A percentile compares a stretch with the other conserved stretches of the same genome.
Evolutionary conservation across 2,797 vertebrate genomes (phyloP).

Genomic region (Sebastes nivosus): DNA sequence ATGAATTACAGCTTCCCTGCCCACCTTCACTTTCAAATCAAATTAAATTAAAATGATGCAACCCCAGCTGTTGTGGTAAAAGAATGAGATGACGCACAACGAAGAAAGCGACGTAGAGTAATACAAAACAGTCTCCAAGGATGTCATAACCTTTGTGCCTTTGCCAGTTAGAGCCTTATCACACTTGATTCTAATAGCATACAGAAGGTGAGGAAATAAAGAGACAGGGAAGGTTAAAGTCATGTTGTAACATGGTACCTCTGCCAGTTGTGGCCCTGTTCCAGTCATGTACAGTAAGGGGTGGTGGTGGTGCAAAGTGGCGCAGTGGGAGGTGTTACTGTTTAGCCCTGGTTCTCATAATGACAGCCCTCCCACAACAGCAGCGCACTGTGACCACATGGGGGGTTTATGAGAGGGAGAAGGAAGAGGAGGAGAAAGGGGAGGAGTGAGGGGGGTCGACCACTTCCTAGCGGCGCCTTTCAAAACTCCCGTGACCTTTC

Average conservation of each 20-base stretch:
- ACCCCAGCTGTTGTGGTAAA: background rate
- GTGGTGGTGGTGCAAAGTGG: conserved; percentile 6
- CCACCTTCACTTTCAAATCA: background rate
- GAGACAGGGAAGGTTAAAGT: conserved; percentile 11
- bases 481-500: conserved; percentile 22
- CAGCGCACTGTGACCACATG: conserved; percentile 33
- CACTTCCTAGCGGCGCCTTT: conserved; percentile 29
- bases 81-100: background rate
- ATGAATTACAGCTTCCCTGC: background rate
- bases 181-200: conserved; percentile 29
- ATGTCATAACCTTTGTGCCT: conserved; percentile 12
- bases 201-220: conserved; percentile 12
- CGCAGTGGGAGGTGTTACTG: conserved; percentile 45
- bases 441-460: conserved; percentile 12
- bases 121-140: background rate
- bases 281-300: conserved; percentile 35
- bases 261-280: conserved; percentile 31
- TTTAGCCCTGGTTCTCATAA: conserved; percentile 52
- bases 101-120: background rate
- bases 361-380: conserved; percentile 45
- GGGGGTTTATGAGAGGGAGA: conserved; percentile 38
- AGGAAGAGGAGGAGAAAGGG: conserved; percentile 13
- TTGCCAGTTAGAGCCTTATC: conserved; percentile 3
- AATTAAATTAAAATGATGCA: background rate
- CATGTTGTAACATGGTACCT: conserved; percentile 10